phyloP scores from a whole-genome alignment of 2,113 vertebrate genomes.

The Eulacestoma nigropectus region DNA sequence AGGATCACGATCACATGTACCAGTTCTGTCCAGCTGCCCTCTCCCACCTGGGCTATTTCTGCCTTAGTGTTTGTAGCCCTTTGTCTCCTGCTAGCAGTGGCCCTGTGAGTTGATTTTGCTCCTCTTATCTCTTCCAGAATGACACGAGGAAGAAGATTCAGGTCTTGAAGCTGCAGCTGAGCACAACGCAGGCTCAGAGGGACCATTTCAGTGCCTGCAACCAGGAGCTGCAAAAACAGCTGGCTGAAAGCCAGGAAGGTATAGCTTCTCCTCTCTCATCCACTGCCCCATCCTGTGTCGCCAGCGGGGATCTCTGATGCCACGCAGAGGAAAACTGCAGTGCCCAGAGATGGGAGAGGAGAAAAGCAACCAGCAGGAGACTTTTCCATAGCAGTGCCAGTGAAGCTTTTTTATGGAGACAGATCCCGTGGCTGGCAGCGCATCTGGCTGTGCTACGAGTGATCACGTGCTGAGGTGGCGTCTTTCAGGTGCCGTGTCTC shows the following conservation, averaged over 20 bases:
- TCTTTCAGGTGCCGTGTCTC: background rate
- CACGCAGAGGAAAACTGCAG: background rate
- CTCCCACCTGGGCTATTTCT: background rate
- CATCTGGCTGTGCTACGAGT: background rate
- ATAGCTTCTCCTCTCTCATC: background rate
- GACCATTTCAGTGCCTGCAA: background rate
- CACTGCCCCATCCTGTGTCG: background rate
- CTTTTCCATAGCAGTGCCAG: background rate
- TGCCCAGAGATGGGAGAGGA: background rate
- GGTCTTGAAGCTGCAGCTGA: conserved; percentile 54
- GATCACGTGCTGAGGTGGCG: background rate
- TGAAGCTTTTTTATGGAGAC: too few species aligned
- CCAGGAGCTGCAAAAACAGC: conserved; percentile 51
- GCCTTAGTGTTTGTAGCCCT: background rate
- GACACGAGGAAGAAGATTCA: conserved; percentile 11
- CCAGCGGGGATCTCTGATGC: background rate
- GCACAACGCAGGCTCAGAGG: background rate
- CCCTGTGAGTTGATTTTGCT: background rate
- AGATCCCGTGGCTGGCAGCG: background rate
- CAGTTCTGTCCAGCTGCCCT: background rate
- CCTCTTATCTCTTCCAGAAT: conserved; percentile 44
- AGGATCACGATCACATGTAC: background rate
- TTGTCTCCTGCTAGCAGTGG: background rate
- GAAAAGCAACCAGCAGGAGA: background rate
- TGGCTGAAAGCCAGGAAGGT: conserved; percentile 42